Conservation (phyloP, 2,113 vertebrate genomes). For the Cyprinodon tularosa region DNA sequence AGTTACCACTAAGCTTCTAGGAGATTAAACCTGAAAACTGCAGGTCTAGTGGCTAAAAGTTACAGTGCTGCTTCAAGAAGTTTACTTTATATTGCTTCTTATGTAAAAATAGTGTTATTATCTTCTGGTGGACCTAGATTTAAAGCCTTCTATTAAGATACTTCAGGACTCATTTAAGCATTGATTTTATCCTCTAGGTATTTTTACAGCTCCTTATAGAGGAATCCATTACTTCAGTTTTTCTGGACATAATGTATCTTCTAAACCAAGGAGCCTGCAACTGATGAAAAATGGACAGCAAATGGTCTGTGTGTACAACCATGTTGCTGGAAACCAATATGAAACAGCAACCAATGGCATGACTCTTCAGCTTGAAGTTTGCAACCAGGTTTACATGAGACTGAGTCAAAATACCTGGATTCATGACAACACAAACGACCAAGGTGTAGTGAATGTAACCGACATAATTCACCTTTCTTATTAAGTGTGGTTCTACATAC, state of each 20-base stretch:
- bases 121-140: too few relatives aligned
- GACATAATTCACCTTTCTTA: too few relatives aligned
- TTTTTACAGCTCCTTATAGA: constrained; percentile 55
- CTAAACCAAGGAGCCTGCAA: constrained; percentile 1
- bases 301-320: constrained; percentile 29
- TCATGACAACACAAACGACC: background rate
- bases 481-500: too few relatives aligned
- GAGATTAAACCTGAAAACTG: too few relatives aligned
- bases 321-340: background rate
- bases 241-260: background rate
- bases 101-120: too few relatives aligned
- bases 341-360: constrained; percentile 48
- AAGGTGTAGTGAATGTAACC: too few relatives aligned
- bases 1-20: too few relatives aligned
- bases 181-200: constrained; percentile 32
- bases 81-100: background rate
- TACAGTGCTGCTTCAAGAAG: background rate
- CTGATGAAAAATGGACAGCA: constrained; percentile 52
- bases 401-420: constrained; percentile 18
- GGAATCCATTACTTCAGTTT: constrained; percentile 62
- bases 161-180: background rate
- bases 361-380: constrained; percentile 37
- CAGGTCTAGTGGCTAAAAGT: too few relatives aligned
- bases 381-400: constrained; percentile 52
- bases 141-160: background rate